Percentiles rank a stretch among this genome's conserved stretches.
These are phyloP conservation scores for Salvelinus fontinalis DNA, from an alignment of 2,113 vertebrate genomes.

Conservation along the genomic window DNA sequence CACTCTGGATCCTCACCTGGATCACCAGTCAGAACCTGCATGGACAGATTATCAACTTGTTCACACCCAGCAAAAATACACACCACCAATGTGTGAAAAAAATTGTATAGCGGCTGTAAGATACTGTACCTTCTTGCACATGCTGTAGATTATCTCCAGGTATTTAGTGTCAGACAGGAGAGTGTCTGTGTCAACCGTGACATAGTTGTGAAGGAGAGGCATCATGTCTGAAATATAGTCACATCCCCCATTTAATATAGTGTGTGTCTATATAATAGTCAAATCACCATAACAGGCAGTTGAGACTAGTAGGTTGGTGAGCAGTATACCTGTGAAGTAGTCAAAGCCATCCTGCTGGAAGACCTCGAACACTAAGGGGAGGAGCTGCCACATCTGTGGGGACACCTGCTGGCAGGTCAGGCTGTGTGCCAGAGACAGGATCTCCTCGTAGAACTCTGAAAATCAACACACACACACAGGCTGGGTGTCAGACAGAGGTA, in stretches of 20 bases:
- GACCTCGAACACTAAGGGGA: constrained; percentile 95
- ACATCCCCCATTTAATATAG: neutral
- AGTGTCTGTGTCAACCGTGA: constrained; percentile 96
- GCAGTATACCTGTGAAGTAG: constrained; percentile 81
- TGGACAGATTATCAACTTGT: too few relatives aligned
- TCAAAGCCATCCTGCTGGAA: constrained; percentile 99
- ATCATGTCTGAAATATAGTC: constrained; percentile 88
- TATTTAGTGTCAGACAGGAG: constrained; percentile 97
- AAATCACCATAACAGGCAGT: neutral
- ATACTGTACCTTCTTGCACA: constrained; percentile 95
- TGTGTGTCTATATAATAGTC: neutral
- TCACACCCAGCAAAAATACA: too few relatives aligned
- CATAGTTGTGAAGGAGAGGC: constrained; percentile 98
- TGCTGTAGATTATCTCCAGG: constrained; percentile 98
- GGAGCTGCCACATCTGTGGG: constrained; percentile 97
- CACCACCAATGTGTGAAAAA: neutral
- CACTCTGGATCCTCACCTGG: constrained; percentile 98
- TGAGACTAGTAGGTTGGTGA: neutral
- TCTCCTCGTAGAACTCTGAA: constrained; percentile 97
- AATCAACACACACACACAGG: constrained; percentile 1
- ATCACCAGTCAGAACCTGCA: constrained; percentile 92
- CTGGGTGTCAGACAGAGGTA: constrained; percentile 1
- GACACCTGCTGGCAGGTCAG: constrained; percentile 98
- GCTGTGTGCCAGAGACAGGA: constrained; percentile 96
- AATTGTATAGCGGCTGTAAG: neutral